These are phyloP conservation scores for Tribolium madens DNA, from an alignment of 1,140 invertebrate species.

Conservation along the genomic window DNA sequence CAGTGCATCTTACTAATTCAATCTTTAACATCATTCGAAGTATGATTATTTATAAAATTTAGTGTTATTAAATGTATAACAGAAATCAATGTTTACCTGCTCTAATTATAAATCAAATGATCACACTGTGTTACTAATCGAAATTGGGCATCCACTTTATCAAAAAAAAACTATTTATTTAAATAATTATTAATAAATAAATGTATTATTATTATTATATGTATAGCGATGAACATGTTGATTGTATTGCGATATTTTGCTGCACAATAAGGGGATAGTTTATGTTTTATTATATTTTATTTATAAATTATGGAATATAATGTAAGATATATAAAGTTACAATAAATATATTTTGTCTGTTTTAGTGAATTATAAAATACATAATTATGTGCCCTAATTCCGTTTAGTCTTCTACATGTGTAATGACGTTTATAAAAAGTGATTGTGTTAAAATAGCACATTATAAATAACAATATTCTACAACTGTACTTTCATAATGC, in stretches of 20 bases:
- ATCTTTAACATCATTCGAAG: too few species aligned
- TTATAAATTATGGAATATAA: slow-evolving; percentile 45
- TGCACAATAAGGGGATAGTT: not conserved
- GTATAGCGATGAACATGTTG: too few species aligned
- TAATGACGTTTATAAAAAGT: slow-evolving; percentile 21
- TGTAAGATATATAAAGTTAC: slow-evolving; percentile 44
- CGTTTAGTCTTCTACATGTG: slow-evolving; percentile 29
- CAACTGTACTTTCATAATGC: slow-evolving; percentile 36
- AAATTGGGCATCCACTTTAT: not conserved
- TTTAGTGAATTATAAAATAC: slow-evolving; percentile 33
- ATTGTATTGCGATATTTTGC: not conserved
- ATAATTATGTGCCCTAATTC: slow-evolving; percentile 21
- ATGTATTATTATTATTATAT: too few species aligned
- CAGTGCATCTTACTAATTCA: too few species aligned
- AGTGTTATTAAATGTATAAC: too few species aligned
- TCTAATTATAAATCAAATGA: too few species aligned
- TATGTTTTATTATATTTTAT: slow-evolving; percentile 37
- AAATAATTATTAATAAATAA: too few species aligned
- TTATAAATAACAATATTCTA: slow-evolving; percentile 20
- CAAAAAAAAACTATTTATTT: too few species aligned
- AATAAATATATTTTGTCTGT: slow-evolving; percentile 24
- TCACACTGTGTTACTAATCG: slow-evolving; percentile 16
- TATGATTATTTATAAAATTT: too few species aligned
- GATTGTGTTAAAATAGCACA: slow-evolving; percentile 26
- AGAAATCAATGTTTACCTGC: too few species aligned